These are phyloP conservation scores for Dasypolia templi DNA, from an alignment of 2,888 invertebrate species.

Conservation along the genomic window DNA sequence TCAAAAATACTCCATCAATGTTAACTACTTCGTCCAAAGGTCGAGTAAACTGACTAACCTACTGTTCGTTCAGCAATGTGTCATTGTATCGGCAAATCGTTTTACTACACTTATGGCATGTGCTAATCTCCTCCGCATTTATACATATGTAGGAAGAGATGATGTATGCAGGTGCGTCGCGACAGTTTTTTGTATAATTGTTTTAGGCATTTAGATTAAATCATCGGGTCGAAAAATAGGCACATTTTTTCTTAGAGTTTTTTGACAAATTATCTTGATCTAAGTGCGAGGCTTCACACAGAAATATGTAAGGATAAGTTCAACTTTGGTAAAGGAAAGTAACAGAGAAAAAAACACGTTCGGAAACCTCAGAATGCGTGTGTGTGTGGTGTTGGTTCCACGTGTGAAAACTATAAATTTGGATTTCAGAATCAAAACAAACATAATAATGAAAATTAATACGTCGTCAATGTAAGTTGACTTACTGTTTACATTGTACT, in stretches of 20 bases:
- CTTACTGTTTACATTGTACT: slow-evolving; percentile 56
- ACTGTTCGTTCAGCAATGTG: slow-evolving; percentile 22
- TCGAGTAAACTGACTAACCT: slow-evolving; percentile 3
- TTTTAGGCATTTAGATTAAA: slow-evolving; percentile 10
- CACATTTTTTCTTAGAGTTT: not conserved
- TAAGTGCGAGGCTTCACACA: not conserved
- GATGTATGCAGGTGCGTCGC: slow-evolving; percentile 30
- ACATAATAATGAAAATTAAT: not conserved
- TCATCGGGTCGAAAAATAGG: not conserved
- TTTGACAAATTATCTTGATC: not conserved
- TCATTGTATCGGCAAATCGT: slow-evolving; percentile 35
- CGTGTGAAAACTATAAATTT: not conserved
- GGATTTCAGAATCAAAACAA: not conserved
- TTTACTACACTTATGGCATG: slow-evolving; percentile 28
- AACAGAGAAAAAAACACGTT: not conserved
- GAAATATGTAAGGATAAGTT: not conserved
- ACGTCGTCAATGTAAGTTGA: slow-evolving; percentile 31
- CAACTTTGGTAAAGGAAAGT: not conserved
- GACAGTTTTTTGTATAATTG: slow-evolving; percentile 31
- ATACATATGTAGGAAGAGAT: no score
- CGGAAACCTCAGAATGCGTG: not conserved
- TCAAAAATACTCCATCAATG: not conserved
- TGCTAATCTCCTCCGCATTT: slow-evolving; percentile 28
- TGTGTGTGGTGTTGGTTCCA: no score
- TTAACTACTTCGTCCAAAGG: not conserved